Conservation (phyloP, 37 sponge, comb jelly and placozoan species). For the Haliclona indistincta region DNA sequence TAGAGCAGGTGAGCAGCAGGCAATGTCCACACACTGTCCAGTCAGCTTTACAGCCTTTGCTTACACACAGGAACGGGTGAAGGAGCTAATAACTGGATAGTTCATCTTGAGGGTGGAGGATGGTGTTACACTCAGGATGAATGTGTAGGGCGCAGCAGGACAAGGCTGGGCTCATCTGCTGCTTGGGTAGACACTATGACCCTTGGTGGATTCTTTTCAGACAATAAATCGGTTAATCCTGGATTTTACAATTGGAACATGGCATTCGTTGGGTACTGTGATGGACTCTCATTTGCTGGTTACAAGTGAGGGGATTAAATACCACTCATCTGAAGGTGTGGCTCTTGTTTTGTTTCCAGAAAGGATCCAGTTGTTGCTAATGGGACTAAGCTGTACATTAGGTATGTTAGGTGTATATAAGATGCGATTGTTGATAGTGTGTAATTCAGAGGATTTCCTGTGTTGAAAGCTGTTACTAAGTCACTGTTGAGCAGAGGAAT, state of each 20-base stretch:
- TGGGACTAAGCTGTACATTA: no score
- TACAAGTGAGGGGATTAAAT: conserved; percentile 71
- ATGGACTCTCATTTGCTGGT: conserved; percentile 83
- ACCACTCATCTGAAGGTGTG: no score
- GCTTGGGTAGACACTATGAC: conserved; percentile 28
- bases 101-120: conserved; percentile 81
- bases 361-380: no score
- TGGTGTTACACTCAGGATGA: conserved; percentile 60
- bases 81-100: conserved; percentile 66
- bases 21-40: no score
- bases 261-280: conserved; percentile 78
- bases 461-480: conserved; percentile 14
- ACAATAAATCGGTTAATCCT: conserved; percentile 51
- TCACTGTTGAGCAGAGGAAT: conserved; percentile 35
- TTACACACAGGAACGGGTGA: conserved; percentile 1
- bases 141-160: conserved; percentile 69
- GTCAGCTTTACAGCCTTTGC: neutral
- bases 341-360: no score
- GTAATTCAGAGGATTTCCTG: no score
- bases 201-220: conserved; percentile 65
- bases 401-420: no score
- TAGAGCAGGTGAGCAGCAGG: neutral
- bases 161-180: conserved; percentile 70
- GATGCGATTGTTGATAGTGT: no score
- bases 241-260: conserved; percentile 76